Evolutionary conservation across 2,113 vertebrate genomes (phyloP).

Genomic region (Dipodomys stephensi): DNA sequence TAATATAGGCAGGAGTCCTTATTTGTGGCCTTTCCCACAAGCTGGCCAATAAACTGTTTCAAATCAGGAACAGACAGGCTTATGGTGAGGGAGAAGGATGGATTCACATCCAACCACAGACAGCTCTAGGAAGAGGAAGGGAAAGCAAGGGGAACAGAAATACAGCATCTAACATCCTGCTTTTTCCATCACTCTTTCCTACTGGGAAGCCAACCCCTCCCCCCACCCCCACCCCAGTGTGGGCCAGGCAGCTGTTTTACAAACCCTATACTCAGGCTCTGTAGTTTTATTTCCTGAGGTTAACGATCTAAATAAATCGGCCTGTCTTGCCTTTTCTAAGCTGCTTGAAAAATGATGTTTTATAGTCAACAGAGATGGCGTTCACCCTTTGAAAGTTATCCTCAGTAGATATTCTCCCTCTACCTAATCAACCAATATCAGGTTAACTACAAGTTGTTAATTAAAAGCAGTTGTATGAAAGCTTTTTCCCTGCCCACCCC

Average conservation of each 20-base stretch:
- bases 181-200: background rate
- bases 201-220: background rate
- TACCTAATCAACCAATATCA: slow-evolving; percentile 64
- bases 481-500: background rate
- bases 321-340: slow-evolving; percentile 66
- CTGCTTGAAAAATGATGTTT: slow-evolving; percentile 64
- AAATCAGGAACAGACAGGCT: background rate
- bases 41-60: background rate
- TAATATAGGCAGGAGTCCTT: slow-evolving; percentile 57
- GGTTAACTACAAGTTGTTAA: slow-evolving; percentile 66
- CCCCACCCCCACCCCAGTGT: background rate
- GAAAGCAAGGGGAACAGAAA: background rate
- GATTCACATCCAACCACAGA: too few species aligned
- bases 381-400: slow-evolving; percentile 52
- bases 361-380: slow-evolving; percentile 43
- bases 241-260: background rate
- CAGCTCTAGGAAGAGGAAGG: background rate
- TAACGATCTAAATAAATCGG: slow-evolving; percentile 67
- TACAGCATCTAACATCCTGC: background rate
- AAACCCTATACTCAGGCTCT: slow-evolving; percentile 3
- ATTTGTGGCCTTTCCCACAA: background rate
- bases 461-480: slow-evolving; percentile 48
- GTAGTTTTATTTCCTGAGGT: slow-evolving; percentile 64
- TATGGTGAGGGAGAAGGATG: background rate
- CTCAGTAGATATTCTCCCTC: slow-evolving; percentile 31